Evolutionary conservation across 2,113 vertebrate species (phyloP), one percentile per base, ranked within the genome.

Genomic region (Turnix velox): DNA sequence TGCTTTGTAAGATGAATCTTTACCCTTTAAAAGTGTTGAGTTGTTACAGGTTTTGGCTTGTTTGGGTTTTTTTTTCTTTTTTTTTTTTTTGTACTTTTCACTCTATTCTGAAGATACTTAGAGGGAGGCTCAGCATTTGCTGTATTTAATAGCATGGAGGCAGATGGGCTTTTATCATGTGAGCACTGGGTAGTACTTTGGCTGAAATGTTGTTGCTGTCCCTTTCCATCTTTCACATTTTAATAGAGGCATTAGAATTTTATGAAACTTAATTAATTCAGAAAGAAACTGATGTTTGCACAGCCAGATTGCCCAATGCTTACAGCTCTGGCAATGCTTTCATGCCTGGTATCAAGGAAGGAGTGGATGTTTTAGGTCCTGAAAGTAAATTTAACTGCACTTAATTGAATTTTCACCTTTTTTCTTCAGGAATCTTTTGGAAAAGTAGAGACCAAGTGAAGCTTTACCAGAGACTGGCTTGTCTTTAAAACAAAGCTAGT

Each of bases 61-160:
- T 20, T 30, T 16, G 13, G 31, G 12, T 0, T 22, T 31, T 39
- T 31, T 31, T 30, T 12, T n/a, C 3, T 0, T 22, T 31, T 39
- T 31, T 11, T 43, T 42, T 22, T n/a, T 16, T 22, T 55, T 48
- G 13, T 15, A 3, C 16, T 40, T 59, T 31, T 35, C 33, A 8
- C 14, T 5, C 6, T 61, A 30, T 84, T 43, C 46, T 59, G 45
- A 49, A 77, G 33, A 31, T 23, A 7, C 8, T 19, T 46, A 6
- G 5, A 59, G 55, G 27, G 33, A 33, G 18, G 8, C 43, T 80
- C 7, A 33, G 35, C 7, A 52, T 63, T 54, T 80, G 37, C 39
- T 7, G 6, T 35, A 22, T 73, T 78, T 10, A 22, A 24, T 39
- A 48, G 55, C 16, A 7, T 40, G 40, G 48, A 12, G 48, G 22